Evolutionary conservation across 2,888 invertebrate species (phyloP).

Genomic region (Prosopocoilus inquinatus): DNA sequence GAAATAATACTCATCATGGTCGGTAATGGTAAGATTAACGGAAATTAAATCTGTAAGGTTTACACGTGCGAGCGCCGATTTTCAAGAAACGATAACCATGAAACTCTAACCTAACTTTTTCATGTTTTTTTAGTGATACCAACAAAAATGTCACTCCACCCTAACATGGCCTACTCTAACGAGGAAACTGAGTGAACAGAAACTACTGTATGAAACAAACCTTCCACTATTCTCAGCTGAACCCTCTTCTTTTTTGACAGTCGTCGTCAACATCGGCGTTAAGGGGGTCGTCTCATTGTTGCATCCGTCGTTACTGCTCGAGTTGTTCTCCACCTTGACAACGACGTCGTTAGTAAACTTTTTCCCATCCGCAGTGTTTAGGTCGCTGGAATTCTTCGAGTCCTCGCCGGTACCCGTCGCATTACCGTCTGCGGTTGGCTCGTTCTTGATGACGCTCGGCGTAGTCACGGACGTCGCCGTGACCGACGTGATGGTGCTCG

Average conservation of each 20-base stretch:
- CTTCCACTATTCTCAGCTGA: neutral
- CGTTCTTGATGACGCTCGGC: neutral
- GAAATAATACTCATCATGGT: too few species aligned
- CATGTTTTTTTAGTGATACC: too few species aligned
- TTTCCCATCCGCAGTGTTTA: constrained; percentile 5
- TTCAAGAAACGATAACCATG: too few species aligned
- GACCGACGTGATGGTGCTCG: constrained; percentile 17
- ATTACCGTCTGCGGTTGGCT: constrained; percentile 9
- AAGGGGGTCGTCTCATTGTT: neutral
- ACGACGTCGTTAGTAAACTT: constrained; percentile 6
- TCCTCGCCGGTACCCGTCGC: constrained; percentile 15
- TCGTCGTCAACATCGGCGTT: neutral
- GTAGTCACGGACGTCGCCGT: constrained; percentile 10
- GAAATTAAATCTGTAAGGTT: too few species aligned
- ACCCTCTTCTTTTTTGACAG: neutral
- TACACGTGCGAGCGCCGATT: too few species aligned
- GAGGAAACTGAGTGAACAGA: too few species aligned
- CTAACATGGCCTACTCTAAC: too few species aligned
- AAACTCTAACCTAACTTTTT: too few species aligned
- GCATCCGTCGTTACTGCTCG: constrained; percentile 11
- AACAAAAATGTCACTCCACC: too few species aligned
- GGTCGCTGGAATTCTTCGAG: constrained; percentile 16
- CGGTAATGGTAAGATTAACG: too few species aligned
- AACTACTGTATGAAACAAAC: neutral
- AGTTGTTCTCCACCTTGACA: constrained; percentile 13